Evolutionary conservation across 2,113 vertebrate genomes (phyloP).

Genomic region (Oreochromis niloticus): DNA sequence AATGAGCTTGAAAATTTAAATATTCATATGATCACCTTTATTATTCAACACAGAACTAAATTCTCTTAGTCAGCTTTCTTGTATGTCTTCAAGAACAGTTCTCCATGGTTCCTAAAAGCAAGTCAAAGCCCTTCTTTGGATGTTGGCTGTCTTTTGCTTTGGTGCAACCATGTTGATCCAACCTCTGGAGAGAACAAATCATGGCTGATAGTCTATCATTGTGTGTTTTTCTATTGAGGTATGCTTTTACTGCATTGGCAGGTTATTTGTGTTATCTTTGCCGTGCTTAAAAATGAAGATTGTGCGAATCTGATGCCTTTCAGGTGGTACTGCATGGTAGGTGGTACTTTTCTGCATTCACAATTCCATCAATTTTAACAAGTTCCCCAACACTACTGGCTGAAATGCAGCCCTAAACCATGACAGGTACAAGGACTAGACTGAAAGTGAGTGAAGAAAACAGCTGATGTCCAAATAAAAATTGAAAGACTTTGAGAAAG

Average conservation of each 20-base stretch:
- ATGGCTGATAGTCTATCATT: neutral
- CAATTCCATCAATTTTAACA: neutral
- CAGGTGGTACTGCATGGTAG: neutral
- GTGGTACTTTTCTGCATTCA: neutral
- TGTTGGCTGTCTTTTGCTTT: neutral
- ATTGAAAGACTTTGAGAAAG: fast-evolving
- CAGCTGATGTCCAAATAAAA: neutral
- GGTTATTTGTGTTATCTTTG: neutral
- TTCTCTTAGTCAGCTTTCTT: neutral
- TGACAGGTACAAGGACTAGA: neutral
- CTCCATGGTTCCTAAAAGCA: neutral
- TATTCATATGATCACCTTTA: neutral
- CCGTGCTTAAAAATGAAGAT: neutral
- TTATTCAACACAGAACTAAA: neutral
- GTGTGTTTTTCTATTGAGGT: neutral
- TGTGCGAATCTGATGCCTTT: neutral
- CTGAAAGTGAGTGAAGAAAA: neutral
- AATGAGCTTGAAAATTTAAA: neutral
- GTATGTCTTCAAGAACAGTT: neutral
- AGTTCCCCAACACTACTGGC: neutral
- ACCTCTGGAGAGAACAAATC: neutral
- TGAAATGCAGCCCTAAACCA: neutral
- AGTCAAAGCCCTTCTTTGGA: neutral
- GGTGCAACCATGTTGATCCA: neutral
- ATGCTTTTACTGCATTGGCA: neutral